Conservation (phyloP, 2,113 vertebrate genomes). For the Lampris incognitus region DNA sequence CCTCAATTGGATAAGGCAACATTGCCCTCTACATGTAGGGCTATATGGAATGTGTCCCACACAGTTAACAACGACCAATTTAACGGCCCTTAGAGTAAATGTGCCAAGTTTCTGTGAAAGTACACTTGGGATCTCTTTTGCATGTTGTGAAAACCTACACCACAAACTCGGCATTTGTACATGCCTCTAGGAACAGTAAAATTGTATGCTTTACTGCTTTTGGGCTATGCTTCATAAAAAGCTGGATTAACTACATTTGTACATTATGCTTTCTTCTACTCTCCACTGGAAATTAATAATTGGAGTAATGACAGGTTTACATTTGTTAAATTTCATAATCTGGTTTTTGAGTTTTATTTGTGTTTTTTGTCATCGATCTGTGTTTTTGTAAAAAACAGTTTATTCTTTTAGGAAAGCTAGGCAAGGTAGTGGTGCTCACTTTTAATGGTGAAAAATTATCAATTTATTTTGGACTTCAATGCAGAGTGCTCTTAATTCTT, state of each 20-base stretch:
- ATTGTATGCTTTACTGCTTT: background rate
- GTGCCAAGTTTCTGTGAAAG: conserved; percentile 46
- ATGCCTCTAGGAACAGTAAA: background rate
- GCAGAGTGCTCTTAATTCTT: no score
- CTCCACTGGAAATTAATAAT: background rate
- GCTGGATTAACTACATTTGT: background rate
- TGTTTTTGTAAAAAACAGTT: no score
- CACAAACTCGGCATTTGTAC: background rate
- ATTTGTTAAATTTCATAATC: no score
- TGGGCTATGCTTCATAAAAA: no score
- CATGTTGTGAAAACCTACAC: background rate
- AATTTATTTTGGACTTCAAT: no score
- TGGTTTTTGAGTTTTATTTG: no score
- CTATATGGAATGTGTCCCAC: conserved; percentile 9
- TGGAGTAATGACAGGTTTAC: no score
- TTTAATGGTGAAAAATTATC: no score
- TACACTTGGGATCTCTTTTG: background rate
- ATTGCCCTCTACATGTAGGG: conserved; percentile 37
- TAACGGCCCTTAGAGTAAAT: conserved; percentile 24
- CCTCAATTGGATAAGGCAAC: conserved; percentile 2
- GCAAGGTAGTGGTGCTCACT: no score
- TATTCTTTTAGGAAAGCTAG: no score
- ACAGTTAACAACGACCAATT: conserved; percentile 37
- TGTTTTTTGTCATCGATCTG: no score
- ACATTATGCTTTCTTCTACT: background rate